Conservation (phyloP, 2,888 invertebrate species). For the Chloroclysta siterata region DNA sequence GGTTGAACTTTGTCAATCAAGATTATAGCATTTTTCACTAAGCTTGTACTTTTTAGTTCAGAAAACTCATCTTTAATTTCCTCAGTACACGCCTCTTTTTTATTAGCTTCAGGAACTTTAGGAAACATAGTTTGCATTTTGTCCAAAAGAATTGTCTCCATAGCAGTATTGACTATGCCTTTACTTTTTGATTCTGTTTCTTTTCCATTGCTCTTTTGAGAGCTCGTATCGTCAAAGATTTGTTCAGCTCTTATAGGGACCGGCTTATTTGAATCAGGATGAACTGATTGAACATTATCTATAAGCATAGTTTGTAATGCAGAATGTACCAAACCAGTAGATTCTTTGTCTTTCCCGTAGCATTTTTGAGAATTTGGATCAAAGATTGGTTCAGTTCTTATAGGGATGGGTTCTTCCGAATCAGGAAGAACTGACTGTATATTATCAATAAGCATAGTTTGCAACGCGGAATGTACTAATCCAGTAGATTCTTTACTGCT, state of each 20-base stretch:
- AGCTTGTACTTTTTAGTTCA: conserved; percentile 35
- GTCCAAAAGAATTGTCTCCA: conserved; percentile 45
- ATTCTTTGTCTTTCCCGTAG: conserved; percentile 32
- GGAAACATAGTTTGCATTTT: conserved; percentile 36
- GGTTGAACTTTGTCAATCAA: conserved; percentile 69
- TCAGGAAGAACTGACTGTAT: conserved; percentile 41
- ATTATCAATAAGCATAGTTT: conserved; percentile 43
- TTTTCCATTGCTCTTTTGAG: conserved; percentile 14
- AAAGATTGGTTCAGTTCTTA: conserved; percentile 25
- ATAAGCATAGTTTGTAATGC: conserved; percentile 81
- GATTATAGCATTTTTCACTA: conserved; percentile 76
- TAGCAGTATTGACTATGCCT: conserved; percentile 58
- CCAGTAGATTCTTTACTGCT: conserved; percentile 39
- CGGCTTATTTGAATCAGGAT: conserved; percentile 41
- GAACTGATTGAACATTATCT: conserved; percentile 70
- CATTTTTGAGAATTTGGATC: conserved; percentile 10
- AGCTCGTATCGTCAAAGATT: conserved; percentile 13
- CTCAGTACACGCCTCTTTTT: neutral
- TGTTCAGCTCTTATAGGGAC: conserved; percentile 30
- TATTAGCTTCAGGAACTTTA: conserved; percentile 37
- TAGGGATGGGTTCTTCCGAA: conserved; percentile 34
- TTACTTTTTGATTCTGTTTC: conserved; percentile 24
- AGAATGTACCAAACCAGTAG: conserved; percentile 68
- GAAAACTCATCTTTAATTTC: conserved; percentile 7
- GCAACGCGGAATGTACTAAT: conserved; percentile 36